Conservation (phyloP, 2,113 vertebrate species). For the Ciconia boyciana region DNA sequence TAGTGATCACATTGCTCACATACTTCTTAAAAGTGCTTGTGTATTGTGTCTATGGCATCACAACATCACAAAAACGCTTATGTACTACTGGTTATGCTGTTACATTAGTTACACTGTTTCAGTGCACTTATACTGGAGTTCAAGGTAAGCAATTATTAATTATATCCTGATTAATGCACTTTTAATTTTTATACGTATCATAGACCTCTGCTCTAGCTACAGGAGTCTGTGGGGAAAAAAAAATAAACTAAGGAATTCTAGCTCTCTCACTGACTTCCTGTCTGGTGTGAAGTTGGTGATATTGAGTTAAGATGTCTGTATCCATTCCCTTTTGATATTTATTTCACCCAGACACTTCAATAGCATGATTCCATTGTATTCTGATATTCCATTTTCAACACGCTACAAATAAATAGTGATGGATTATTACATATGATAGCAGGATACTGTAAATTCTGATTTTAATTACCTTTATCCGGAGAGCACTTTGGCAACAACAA, state of each 20-base stretch:
- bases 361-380: neutral
- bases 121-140: neutral
- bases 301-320: neutral
- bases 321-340: neutral
- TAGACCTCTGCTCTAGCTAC: neutral
- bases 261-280: neutral
- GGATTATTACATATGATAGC: neutral
- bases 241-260: neutral
- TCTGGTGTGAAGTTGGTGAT: neutral
- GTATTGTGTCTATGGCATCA: neutral
- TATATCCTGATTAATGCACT: neutral
- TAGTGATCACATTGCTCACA: neutral
- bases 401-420: neutral
- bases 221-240: rapidly evolving
- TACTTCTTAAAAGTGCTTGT: neutral
- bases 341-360: neutral
- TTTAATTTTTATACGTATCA: neutral
- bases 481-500: neutral
- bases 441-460: neutral
- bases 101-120: neutral
- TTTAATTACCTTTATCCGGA: neutral
- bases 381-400: neutral
- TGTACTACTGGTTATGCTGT: neutral
- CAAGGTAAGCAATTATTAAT: neutral
- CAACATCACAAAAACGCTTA: neutral